These are phyloP conservation scores for Mugil cephalus DNA, from an alignment of 2,113 vertebrate species.

Conservation along the genomic window DNA sequence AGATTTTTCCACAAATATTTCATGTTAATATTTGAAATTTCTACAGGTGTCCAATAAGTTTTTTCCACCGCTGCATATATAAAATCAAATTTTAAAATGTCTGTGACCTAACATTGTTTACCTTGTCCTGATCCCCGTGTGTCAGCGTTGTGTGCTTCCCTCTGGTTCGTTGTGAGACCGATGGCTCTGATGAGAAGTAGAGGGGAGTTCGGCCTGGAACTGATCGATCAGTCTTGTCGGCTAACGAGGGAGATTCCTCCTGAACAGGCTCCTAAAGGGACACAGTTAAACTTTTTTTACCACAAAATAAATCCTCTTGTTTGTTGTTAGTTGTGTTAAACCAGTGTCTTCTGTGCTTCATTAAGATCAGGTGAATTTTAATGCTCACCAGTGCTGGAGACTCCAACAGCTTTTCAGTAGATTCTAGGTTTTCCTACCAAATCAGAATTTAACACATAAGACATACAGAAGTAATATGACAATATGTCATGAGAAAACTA, in stretches of 20 bases:
- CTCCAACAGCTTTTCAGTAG: slow-evolving; percentile 87
- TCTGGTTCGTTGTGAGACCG: slow-evolving; percentile 77
- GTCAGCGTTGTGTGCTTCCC: slow-evolving; percentile 73
- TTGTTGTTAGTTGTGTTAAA: not conserved
- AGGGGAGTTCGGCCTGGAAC: slow-evolving; percentile 66
- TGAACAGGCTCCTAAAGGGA: slow-evolving; percentile 71
- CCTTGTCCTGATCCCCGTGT: slow-evolving; percentile 67
- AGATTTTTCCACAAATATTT: no score
- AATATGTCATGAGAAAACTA: not conserved
- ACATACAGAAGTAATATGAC: not conserved
- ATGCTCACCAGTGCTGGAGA: slow-evolving; percentile 79
- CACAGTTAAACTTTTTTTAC: slow-evolving; percentile 1
- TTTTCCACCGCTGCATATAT: no score
- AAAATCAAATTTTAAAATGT: no score
- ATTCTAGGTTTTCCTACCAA: slow-evolving; percentile 84
- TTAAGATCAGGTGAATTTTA: not conserved
- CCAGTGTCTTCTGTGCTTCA: no score
- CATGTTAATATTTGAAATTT: no score
- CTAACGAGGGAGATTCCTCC: slow-evolving; percentile 25
- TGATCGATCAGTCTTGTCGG: slow-evolving; percentile 14
- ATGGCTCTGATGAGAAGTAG: slow-evolving; percentile 77
- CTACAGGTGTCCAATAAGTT: no score
- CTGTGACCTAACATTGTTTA: slow-evolving; percentile 20
- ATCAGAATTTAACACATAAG: slow-evolving; percentile 2
- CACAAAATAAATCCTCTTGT: not conserved